A percentile compares a stretch with the other conserved stretches of the same genome.
phyloP scores from a whole-genome alignment of 2,888 invertebrate genomes.

The Drepanosiphum platanoidis region DNA sequence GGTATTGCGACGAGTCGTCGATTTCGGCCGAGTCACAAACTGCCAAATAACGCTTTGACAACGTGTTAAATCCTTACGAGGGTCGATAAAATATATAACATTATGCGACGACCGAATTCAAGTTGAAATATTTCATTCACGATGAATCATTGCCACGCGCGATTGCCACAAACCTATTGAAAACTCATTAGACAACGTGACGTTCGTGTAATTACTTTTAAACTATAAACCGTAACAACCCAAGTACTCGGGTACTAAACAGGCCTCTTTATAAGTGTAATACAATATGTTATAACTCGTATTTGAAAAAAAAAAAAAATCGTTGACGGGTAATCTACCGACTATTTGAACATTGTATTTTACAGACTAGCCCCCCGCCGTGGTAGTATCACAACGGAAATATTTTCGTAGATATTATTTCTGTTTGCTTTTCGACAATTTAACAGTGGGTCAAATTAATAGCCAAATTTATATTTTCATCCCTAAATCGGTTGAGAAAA shows the following conservation, averaged over 20 bases:
- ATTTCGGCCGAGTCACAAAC: background rate
- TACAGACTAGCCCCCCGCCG: background rate
- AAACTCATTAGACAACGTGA: background rate
- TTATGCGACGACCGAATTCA: too few relatives aligned
- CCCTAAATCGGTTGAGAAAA: too few relatives aligned
- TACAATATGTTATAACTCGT: background rate
- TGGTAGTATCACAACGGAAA: too few relatives aligned
- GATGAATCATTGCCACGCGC: background rate
- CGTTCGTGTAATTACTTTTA: background rate
- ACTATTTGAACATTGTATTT: too few relatives aligned
- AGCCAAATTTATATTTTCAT: too few relatives aligned
- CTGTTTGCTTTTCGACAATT: too few relatives aligned
- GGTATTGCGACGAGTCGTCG: background rate
- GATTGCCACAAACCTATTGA: background rate
- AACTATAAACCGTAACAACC: background rate
- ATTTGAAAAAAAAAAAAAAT: background rate
- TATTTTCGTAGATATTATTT: too few relatives aligned
- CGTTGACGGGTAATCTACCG: too few relatives aligned
- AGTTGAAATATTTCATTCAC: background rate
- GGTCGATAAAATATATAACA: too few relatives aligned
- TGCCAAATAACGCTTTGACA: too few relatives aligned
- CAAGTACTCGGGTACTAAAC: background rate
- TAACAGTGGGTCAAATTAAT: too few relatives aligned
- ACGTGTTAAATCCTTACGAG: too few relatives aligned
- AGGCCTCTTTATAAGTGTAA: background rate